These are phyloP conservation scores for Mesocentrotus franciscanus DNA, from an alignment of 53 echinoderm and acorn worm genomes.

Conservation along the genomic window DNA sequence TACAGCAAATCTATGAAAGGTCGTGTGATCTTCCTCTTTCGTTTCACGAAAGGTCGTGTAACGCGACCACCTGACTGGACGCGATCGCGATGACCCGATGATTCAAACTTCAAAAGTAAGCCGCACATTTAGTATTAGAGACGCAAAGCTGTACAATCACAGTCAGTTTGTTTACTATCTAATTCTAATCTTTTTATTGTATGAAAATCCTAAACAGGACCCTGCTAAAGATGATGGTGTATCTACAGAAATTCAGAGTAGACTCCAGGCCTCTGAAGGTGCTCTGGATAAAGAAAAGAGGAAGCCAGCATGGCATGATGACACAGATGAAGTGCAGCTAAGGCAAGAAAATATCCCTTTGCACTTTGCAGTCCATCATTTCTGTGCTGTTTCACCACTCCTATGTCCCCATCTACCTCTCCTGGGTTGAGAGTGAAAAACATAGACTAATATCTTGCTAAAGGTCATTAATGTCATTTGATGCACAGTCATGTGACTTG, in stretches of 20 bases:
- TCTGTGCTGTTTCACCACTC: no score
- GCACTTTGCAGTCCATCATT: neutral
- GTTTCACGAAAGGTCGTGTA: no score
- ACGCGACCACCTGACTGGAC: no score
- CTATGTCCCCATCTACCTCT: no score
- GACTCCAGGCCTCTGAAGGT: slow-evolving; percentile 43
- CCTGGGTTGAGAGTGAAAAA: no score
- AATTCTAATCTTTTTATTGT: neutral
- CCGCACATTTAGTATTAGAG: neutral
- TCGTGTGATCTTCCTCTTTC: no score
- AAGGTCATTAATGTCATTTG: no score
- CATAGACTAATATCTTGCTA: no score
- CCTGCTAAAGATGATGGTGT: neutral
- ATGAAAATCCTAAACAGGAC: neutral
- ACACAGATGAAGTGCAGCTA: slow-evolving; percentile 73
- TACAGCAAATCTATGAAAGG: no score
- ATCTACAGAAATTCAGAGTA: neutral
- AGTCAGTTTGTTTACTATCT: neutral
- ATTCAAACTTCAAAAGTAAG: no score
- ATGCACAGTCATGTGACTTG: no score
- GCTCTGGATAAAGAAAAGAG: slow-evolving; percentile 72
- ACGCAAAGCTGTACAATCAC: neutral
- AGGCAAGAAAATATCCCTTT: slow-evolving; percentile 10
- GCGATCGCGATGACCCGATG: no score
- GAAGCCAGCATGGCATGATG: slow-evolving; percentile 96